Percentiles rank a stretch among this genome's conserved stretches.
Conservation (phyloP, 2,797 vertebrate species). For the Okamejei kenojei region DNA sequence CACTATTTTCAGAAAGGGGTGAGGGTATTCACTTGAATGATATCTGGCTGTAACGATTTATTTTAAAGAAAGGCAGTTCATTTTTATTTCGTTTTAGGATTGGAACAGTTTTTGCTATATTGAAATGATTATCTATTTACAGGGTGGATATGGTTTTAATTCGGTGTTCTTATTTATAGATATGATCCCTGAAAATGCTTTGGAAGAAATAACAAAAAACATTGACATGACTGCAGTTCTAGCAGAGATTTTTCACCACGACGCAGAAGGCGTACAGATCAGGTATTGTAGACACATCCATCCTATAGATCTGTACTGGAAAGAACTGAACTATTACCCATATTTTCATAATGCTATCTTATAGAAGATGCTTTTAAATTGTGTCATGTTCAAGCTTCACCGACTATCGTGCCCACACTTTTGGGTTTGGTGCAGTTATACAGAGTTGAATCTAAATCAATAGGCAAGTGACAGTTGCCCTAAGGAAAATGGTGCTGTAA, state of each 20-base stretch:
- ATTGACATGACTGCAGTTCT: slow-evolving; percentile 88
- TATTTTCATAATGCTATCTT: not conserved
- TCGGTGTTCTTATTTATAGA: slow-evolving; percentile 56
- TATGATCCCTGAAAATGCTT: slow-evolving; percentile 95
- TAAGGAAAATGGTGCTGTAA: not conserved
- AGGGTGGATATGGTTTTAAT: not conserved
- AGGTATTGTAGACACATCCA: slow-evolving; percentile 59
- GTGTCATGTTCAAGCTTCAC: not conserved
- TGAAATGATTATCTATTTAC: not conserved
- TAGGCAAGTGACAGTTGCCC: not conserved
- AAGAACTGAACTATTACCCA: not conserved
- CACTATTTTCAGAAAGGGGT: not conserved
- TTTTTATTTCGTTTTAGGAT: not conserved
- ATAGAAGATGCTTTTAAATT: not conserved
- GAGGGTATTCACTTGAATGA: not conserved
- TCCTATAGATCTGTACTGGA: not conserved
- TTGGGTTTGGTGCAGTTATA: not conserved
- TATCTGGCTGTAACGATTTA: not conserved
- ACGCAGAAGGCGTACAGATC: slow-evolving; percentile 77
- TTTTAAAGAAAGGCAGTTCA: not conserved
- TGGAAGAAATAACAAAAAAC: slow-evolving; percentile 98
- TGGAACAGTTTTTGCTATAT: not conserved
- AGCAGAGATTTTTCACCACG: slow-evolving; percentile 67
- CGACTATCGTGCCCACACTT: not conserved
- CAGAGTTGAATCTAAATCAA: not conserved